Base-by-base conservation (phyloP, 2,113 vertebrate genomes). In the Chloropsis hardwickii region DNA sequence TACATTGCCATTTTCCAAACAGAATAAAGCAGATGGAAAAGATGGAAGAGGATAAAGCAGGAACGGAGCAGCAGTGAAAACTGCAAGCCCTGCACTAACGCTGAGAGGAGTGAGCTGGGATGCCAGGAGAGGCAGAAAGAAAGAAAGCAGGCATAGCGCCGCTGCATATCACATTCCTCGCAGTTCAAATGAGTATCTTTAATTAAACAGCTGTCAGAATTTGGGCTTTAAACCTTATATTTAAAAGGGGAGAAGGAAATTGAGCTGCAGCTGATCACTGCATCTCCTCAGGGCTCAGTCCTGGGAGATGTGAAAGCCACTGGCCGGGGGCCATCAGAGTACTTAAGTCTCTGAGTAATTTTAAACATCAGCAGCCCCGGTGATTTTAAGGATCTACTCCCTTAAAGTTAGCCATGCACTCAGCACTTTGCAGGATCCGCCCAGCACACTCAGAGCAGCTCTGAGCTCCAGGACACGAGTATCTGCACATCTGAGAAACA, bases 1-100 rank as follows among this genome's bases (percentile, higher is more conserved):
- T 97, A 96, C 77, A 94, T 86, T 97, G 94, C 93, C 97, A 97
- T 98, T 97, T 98, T 97, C 96, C 95, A 97, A 98, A 97, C 93
- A 97, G 95, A 97, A 95, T 96, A 91, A 97, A 97, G 92, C 92
- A 97, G 83, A 96, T 82, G 91, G 96, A 98, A 98, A 98, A 98
- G 85, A 89, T 79, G 94, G 95, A 97, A 69, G 96, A 95, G 93
- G 94, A 95, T 72, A 60, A 48, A 24, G 44, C 40, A 96, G 96
- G 96, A 98, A 97, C 37, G 92, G 97, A 97, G 71, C 82, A 87
- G 37, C 39, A 10, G 45, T 39, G 92, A 90, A 69, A 95, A 93
- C 85, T 76, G 90, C 85, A 96, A 97, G 91, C 89, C 90, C 84
- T 92, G 81, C 88, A 78, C 92, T 87, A 69, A 74, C 5, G 44